Conservation (phyloP, 2,888 invertebrate genomes). For the Synanthedon andrenaeformis region DNA sequence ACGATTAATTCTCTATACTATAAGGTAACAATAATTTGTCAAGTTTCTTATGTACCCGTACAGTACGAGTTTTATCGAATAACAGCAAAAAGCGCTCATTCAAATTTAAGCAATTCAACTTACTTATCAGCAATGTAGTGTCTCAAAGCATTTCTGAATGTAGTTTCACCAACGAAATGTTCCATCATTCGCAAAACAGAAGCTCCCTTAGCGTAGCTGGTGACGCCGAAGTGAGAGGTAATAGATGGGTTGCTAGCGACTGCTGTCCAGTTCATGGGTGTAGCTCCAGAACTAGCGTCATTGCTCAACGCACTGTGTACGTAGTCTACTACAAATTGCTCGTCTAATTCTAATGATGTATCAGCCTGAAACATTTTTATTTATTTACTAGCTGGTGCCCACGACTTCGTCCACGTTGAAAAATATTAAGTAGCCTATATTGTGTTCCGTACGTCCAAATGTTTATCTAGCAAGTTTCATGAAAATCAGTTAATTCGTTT, state of each 20-base stretch:
- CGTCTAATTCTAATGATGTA: constrained; percentile 37
- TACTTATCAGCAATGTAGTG: constrained; percentile 70
- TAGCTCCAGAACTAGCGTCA: constrained; percentile 61
- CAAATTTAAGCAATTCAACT: constrained; percentile 17
- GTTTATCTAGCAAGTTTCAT: no score
- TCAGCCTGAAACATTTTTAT: constrained; percentile 33
- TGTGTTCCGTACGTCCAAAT: no score
- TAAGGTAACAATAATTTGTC: no score
- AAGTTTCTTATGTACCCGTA: no score
- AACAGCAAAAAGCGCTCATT: background rate
- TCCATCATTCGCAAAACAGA: constrained; percentile 76
- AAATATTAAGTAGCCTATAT: no score
- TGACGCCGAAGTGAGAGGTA: constrained; percentile 72
- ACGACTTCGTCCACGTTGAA: no score
- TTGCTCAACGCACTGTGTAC: constrained; percentile 73
- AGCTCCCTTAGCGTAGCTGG: constrained; percentile 78
- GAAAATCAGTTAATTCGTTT: no score
- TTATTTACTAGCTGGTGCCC: no score
- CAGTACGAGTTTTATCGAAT: no score
- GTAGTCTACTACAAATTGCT: constrained; percentile 78
- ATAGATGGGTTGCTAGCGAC: constrained; percentile 68
- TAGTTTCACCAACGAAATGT: constrained; percentile 66
- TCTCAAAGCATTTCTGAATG: constrained; percentile 69
- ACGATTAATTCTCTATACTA: no score
- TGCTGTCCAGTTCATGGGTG: constrained; percentile 61